Percentiles rank a stretch among this genome's conserved stretches.
Evolutionary conservation across 2,797 vertebrate genomes (phyloP).

Genomic region (Emydoidea blandingii): DNA sequence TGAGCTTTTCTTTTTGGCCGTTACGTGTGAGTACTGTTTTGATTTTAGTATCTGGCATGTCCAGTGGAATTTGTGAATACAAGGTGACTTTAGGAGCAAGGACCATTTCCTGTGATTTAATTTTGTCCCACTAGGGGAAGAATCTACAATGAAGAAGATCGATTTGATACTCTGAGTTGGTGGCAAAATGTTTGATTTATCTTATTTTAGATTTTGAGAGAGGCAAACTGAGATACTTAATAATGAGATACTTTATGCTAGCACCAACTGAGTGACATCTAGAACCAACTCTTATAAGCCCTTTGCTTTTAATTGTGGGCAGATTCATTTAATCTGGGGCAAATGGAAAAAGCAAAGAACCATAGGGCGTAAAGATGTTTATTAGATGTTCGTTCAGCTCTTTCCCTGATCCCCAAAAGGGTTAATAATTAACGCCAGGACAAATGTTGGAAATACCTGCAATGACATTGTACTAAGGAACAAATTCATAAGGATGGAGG

Average conservation of each 20-base stretch:
- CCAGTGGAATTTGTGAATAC: neutral
- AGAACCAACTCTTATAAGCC: conserved; percentile 22
- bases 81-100: neutral
- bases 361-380: neutral
- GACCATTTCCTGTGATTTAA: neutral
- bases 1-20: neutral
- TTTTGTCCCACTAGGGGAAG: neutral
- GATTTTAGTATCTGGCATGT: neutral
- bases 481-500: neutral
- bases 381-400: neutral
- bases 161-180: conserved; percentile 28
- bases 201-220: conserved; percentile 22
- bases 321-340: conserved; percentile 23
- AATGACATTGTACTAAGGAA: neutral
- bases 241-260: conserved; percentile 9
- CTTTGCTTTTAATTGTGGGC: neutral
- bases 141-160: conserved; percentile 25
- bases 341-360: conserved; percentile 13
- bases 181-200: conserved; percentile 51
- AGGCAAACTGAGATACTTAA: conserved; percentile 14
- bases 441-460: neutral
- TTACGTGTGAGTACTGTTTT: accelerated
- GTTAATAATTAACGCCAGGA: neutral
- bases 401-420: neutral
- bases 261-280: neutral